Base-by-base conservation (phyloP, 2,797 vertebrate genomes). In the Chelon labrosus region DNA sequence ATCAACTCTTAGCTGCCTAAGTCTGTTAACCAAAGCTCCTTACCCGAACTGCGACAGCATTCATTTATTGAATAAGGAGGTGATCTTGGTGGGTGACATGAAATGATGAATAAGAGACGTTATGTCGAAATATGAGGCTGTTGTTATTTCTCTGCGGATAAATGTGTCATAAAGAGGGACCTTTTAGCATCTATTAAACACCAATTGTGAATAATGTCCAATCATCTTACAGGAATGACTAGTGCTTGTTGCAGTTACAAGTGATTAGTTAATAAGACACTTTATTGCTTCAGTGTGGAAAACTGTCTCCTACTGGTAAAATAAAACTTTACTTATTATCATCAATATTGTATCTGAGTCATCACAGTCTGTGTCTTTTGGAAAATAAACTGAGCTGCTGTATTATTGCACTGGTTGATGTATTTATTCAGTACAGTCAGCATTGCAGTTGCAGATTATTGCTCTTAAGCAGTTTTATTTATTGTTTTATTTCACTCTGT, bases 1-100 rank as follows among this genome's bases (percentile, higher is more conserved):
- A 75, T 31, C 0, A 64, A 73, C 35, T 25, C 3, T 1, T 2
- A 37, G 14, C 10, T n/a, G 37, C 44, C 49, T 54, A 46, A 79
- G 39, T 59, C 65, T 73, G 70, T 75, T 64, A 64, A 60, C 52
- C 60, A 87, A 89, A 89, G 71, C 85, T 83, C 22, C 79, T 90
- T 80, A 84, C 5, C 2, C 7, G 31, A 70, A 37, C 59, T 42
- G 20, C 31, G 35, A 72, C 51, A 8, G n/a, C 51, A 8, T 1
- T 0, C 55, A 47, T 75, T 49, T 56, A 3, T 12, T 70, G 9
- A 74, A 57, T 0, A 13, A 39, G 17, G 39, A 46, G 65, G 19
- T 22, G 66, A 17, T 46, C 38, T 22, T 22, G 22, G 22, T 22
- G 22, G 22, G 16, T n/a, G 57, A 72, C 57, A 9, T 38, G 4